phyloP scores from a whole-genome alignment of 2,797 vertebrate species.

The Botia almorhae region DNA sequence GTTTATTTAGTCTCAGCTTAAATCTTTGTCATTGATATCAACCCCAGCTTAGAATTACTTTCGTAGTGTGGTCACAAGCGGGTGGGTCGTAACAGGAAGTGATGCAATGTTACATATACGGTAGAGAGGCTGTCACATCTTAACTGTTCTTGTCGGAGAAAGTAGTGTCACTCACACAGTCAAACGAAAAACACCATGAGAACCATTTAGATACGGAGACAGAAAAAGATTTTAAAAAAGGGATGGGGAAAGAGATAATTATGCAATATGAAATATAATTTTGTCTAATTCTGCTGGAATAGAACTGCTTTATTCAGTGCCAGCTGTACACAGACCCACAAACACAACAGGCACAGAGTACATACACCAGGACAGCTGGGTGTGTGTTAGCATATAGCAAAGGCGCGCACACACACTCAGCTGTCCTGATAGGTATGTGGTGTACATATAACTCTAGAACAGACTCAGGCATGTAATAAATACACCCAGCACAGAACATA shows the following conservation, averaged over 20 bases:
- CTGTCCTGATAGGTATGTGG: too few relatives aligned
- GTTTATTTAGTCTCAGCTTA: neutral
- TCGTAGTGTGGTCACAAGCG: conserved; percentile 3
- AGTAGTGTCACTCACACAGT: conserved; percentile 39
- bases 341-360: neutral
- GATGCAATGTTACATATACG: conserved; percentile 43
- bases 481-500: too few relatives aligned
- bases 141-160: conserved; percentile 1
- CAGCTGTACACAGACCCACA: conserved; percentile 70
- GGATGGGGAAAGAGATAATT: conserved; percentile 13
- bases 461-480: too few relatives aligned
- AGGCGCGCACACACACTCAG: too few relatives aligned
- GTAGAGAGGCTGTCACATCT: conserved; percentile 41
- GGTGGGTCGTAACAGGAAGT: conserved; percentile 48
- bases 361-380: neutral
- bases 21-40: conserved; percentile 16
- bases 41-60: conserved; percentile 1
- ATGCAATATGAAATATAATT: neutral
- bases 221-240: conserved; percentile 50
- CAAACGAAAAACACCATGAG: conserved; percentile 45
- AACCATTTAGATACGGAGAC: conserved; percentile 64
- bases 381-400: too few relatives aligned
- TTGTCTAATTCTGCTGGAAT: conserved; percentile 5
- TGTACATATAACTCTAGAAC: too few relatives aligned
- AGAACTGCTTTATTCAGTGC: too few relatives aligned